A percentile compares a stretch with the other conserved stretches of the same genome.
phyloP scores from a whole-genome alignment of 2,888 invertebrate genomes.

The Alentia gelatinosa region DNA sequence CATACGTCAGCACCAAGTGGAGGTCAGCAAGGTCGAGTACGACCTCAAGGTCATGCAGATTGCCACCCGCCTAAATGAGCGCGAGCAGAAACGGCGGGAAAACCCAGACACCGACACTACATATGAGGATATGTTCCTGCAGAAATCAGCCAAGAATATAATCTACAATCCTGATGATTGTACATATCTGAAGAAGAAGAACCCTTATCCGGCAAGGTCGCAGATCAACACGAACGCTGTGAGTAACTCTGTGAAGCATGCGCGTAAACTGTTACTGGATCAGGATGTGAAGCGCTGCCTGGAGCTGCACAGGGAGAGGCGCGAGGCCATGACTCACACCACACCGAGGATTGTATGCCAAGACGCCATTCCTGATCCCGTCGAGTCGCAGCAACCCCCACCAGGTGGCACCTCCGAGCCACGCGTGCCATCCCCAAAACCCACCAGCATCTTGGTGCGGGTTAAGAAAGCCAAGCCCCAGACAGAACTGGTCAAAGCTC shows the following conservation, averaged over 20 bases:
- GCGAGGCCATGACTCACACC: neutral
- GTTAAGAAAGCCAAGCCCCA: neutral
- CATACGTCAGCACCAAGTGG: conserved; percentile 69
- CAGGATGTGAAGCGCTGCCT: neutral
- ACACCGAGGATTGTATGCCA: neutral
- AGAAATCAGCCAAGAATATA: conserved; percentile 52
- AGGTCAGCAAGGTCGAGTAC: conserved; percentile 70
- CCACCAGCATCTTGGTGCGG: neutral
- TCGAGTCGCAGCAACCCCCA: neutral
- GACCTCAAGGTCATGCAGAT: conserved; percentile 75
- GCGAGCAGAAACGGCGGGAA: conserved; percentile 71
- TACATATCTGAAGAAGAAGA: conserved; percentile 62
- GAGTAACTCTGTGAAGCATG: conserved; percentile 23
- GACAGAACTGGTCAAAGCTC: neutral
- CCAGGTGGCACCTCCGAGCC: neutral
- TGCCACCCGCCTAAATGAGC: conserved; percentile 70
- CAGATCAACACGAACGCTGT: neutral
- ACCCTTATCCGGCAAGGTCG: conserved; percentile 11
- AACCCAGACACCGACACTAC: conserved; percentile 72
- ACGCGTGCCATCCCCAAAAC: neutral
- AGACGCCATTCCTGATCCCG: neutral
- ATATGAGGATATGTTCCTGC: conserved; percentile 69
- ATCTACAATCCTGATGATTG: conserved; percentile 41
- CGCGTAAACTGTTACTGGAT: conserved; percentile 39
- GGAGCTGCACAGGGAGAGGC: neutral